Evolutionary conservation across 1,140 invertebrate genomes (phyloP).

Genomic region (Drosophila equinoxialis): DNA sequence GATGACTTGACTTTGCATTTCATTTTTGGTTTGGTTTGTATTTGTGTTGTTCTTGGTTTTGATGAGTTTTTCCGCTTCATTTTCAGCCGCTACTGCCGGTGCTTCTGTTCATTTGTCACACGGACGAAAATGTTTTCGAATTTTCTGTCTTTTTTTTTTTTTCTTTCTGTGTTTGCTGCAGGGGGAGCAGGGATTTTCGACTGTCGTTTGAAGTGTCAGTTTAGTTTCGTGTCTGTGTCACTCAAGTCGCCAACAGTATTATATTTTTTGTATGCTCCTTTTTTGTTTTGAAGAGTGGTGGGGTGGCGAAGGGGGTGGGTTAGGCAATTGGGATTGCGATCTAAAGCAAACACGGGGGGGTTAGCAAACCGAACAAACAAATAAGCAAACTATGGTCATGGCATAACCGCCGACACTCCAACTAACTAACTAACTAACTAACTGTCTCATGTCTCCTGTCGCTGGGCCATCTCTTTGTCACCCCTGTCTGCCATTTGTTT

Average conservation of each 20-base stretch:
- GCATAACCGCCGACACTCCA: slow-evolving; percentile 68
- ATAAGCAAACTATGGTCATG: slow-evolving; percentile 55
- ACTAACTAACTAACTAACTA: slow-evolving; percentile 48
- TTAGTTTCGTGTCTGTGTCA: slow-evolving; percentile 76
- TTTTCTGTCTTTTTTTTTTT: slow-evolving; percentile 32
- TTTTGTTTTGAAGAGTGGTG: slow-evolving; percentile 7
- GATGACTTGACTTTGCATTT: slow-evolving; percentile 43
- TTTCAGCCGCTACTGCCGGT: slow-evolving; percentile 30
- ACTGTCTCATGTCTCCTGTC: slow-evolving; percentile 29
- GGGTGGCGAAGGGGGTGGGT: slow-evolving; percentile 10
- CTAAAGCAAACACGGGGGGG: slow-evolving; percentile 33
- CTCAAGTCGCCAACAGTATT: slow-evolving; percentile 62
- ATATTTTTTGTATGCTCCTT: background rate
- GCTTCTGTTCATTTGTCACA: slow-evolving; percentile 16
- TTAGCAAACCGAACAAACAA: slow-evolving; percentile 45
- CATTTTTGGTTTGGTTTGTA: slow-evolving; percentile 15
- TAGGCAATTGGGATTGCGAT: slow-evolving; percentile 27
- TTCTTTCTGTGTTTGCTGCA: background rate
- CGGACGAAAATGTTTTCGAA: slow-evolving; percentile 16
- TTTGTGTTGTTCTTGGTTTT: slow-evolving; percentile 45
- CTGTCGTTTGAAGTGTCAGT: slow-evolving; percentile 77
- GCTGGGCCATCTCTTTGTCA: slow-evolving; percentile 21
- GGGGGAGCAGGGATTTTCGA: background rate
- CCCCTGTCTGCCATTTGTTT: slow-evolving; percentile 70
- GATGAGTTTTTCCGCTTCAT: slow-evolving; percentile 62